These are phyloP conservation scores for Lepidotrigona ventralis DNA, from an alignment of 1,140 invertebrate genomes.

Conservation along the genomic window DNA sequence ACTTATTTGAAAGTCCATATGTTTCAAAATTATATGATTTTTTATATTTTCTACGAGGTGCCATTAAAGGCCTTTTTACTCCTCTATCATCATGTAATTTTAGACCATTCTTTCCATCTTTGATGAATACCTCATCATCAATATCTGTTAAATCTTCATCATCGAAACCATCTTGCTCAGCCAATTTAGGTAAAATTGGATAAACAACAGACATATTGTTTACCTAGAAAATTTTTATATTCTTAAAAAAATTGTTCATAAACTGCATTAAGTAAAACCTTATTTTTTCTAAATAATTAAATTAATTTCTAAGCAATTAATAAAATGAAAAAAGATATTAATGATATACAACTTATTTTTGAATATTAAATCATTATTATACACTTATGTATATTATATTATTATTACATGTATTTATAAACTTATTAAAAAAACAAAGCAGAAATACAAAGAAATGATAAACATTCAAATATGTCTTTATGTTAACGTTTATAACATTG, in stretches of 20 bases:
- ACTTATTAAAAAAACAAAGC: neutral
- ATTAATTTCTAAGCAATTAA: neutral
- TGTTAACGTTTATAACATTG: neutral
- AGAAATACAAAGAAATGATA: neutral
- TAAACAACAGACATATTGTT: slow-evolving; percentile 58
- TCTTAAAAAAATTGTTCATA: neutral
- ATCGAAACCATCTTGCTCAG: slow-evolving; percentile 78
- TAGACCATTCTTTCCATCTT: slow-evolving; percentile 84
- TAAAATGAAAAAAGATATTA: neutral
- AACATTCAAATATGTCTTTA: neutral
- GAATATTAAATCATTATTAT: neutral
- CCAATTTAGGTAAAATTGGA: slow-evolving; percentile 68
- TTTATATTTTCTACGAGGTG: slow-evolving; percentile 83
- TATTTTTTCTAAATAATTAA: neutral
- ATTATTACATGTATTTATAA: neutral
- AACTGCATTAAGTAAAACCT: neutral
- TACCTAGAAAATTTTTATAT: slow-evolving; percentile 15
- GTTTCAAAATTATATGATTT: slow-evolving; percentile 75
- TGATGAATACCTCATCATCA: slow-evolving; percentile 89
- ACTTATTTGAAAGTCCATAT: slow-evolving; percentile 80
- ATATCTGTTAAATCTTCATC: slow-evolving; percentile 85
- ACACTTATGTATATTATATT: no score
- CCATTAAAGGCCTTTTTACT: slow-evolving; percentile 88
- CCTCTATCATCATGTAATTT: slow-evolving; percentile 85
- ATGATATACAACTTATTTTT: neutral